phyloP scores from a whole-genome alignment of 2,797 vertebrate genomes.

The Triplophysa bombifrons region DNA sequence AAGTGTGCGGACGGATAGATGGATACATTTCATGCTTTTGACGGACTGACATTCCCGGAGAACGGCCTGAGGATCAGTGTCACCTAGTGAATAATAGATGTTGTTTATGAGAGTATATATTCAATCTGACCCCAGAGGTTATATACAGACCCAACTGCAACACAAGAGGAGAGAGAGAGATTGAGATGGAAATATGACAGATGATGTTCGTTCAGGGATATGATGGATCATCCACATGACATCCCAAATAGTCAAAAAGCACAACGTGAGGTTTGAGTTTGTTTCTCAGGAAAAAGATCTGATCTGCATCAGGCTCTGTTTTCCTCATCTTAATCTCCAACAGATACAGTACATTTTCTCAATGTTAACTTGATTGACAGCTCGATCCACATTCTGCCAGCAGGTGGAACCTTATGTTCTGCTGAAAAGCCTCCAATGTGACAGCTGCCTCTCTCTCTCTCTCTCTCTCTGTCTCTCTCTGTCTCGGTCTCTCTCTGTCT shows the following conservation, averaged over 20 bases:
- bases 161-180: slow-evolving; percentile 52
- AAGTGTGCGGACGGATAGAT: slow-evolving; percentile 48
- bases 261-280: too few relatives aligned
- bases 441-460: background rate
- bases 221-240: slow-evolving; percentile 72
- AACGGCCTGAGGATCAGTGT: slow-evolving; percentile 67
- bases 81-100: slow-evolving; percentile 84
- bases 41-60: slow-evolving; percentile 60
- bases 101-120: slow-evolving; percentile 87
- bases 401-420: slow-evolving; percentile 36
- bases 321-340: too few relatives aligned
- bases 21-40: slow-evolving; percentile 57
- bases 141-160: slow-evolving; percentile 70
- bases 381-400: slow-evolving; percentile 28
- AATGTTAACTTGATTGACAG: background rate
- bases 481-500: background rate
- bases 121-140: slow-evolving; percentile 86
- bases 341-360: too few relatives aligned
- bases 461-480: background rate
- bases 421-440: background rate
- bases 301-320: too few relatives aligned
- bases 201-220: slow-evolving; percentile 70
- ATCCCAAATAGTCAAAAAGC: slow-evolving; percentile 61
- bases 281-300: too few relatives aligned
- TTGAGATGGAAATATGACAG: slow-evolving; percentile 62